Base-by-base conservation (phyloP, 2,113 vertebrate species). In the Amblyopsis rosae region DNA sequence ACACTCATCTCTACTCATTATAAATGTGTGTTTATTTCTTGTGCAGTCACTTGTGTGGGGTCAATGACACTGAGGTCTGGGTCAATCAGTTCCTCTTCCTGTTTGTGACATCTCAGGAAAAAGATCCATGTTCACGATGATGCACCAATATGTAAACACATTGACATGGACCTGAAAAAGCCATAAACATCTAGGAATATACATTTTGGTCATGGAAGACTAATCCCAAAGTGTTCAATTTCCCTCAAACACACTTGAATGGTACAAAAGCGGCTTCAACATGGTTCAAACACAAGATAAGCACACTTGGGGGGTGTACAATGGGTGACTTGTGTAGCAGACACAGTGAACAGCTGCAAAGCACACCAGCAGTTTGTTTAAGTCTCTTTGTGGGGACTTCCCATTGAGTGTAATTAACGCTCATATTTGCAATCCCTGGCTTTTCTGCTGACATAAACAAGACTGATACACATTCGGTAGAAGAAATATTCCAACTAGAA, bases 331-430 rank as follows among this genome's bases (percentile, higher is more conserved):
- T 79, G 79, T 84, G 76, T 74, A 88, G 70, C 56, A 58, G 17
- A 79, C 77, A 71, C 56, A 65, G 55, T 15, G 69, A 82, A 65
- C 76, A 88, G 82, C 79, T 81, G 81, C 82, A 74, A 60, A 79
- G 75, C 77, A 71, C 70, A 61, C 73, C 33, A 62, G 62, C 63
- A 55, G 62, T 82, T 77, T 82, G 79, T 87, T 83, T 84, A 61
- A 82, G 75, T 79, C 59, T 59, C 74, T 88, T 79, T 84, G 76
- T 69, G 59, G 72, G 72, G 81, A 82, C 85, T 91, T 89, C 79
- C 86, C 73, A 62, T 76, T 9, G 58, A 68, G 76, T 62, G 59
- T 73, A 84, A 86, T 88, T 84, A 70, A 69, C 33, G n/a, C 59
- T 82, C 66, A 72, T 80, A 81, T 77, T 72, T 59, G 65, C 66